Evolutionary conservation across 2,888 invertebrate genomes (phyloP).

Genomic region (Nipponacmea schrenckii): DNA sequence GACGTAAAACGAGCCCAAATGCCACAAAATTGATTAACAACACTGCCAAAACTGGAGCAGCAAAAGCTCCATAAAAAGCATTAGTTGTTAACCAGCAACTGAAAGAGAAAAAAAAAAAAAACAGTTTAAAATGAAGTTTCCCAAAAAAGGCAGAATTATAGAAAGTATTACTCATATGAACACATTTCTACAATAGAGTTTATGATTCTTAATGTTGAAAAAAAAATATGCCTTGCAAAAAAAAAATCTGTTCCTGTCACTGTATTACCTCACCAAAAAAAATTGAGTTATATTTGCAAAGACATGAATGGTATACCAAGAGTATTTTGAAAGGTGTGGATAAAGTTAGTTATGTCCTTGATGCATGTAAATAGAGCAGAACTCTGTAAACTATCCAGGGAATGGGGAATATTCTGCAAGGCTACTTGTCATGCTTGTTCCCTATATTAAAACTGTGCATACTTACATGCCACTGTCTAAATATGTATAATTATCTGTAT

Average conservation of each 20-base stretch:
- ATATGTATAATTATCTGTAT: constrained; percentile 61
- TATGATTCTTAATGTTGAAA: constrained; percentile 10
- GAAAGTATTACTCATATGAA: neutral
- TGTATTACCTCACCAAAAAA: too few relatives aligned
- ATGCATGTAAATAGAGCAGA: too few relatives aligned
- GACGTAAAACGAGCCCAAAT: constrained; percentile 65
- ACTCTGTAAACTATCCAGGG: too few relatives aligned
- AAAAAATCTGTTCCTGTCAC: too few relatives aligned
- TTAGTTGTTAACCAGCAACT: constrained; percentile 59
- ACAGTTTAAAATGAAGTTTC: neutral
- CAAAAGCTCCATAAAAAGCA: constrained; percentile 57
- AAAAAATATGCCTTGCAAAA: neutral
- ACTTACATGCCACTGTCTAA: constrained; percentile 65
- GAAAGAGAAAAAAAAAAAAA: constrained; percentile 16
- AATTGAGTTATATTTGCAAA: too few relatives aligned
- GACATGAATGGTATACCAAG: too few relatives aligned
- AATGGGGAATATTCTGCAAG: too few relatives aligned
- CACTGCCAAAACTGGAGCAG: constrained; percentile 67
- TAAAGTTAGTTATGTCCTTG: too few relatives aligned
- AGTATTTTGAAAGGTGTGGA: too few relatives aligned
- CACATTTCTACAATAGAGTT: neutral
- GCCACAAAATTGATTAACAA: constrained; percentile 67
- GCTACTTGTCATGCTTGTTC: too few relatives aligned
- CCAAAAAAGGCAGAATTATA: neutral
- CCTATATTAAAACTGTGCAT: neutral